phyloP scores from a whole-genome alignment of 2,797 vertebrate genomes.

The Xiphophorus birchmanni region DNA sequence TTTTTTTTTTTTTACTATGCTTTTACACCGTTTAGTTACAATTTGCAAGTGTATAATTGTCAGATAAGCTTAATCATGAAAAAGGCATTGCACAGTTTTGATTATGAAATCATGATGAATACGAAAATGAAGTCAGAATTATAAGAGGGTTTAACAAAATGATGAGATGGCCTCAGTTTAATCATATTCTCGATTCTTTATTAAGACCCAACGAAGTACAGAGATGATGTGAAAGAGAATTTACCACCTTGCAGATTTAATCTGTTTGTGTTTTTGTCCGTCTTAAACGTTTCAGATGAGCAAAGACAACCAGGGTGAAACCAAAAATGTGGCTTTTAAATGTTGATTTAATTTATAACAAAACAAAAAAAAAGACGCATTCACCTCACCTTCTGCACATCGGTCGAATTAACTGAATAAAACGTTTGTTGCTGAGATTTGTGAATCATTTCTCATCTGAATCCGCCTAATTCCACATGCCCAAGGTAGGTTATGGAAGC shows the following conservation, averaged over 20 bases:
- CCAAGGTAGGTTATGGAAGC: too few species aligned
- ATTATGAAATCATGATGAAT: not conserved
- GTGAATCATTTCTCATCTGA: conserved; percentile 29
- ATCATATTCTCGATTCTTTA: not conserved
- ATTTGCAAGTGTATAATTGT: not conserved
- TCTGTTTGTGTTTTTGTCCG: not conserved
- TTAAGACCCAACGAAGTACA: not conserved
- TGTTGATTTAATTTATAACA: not conserved
- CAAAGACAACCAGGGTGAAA: not conserved
- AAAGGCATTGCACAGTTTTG: not conserved
- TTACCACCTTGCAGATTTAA: too few species aligned
- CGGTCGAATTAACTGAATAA: not conserved
- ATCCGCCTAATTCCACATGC: conserved; percentile 50
- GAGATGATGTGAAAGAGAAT: not conserved
- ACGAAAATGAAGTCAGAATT: not conserved
- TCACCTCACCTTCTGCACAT: not conserved
- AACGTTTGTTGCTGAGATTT: not conserved
- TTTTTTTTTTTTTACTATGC: not conserved
- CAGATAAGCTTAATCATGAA: not conserved
- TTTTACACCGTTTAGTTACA: not conserved
- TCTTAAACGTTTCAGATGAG: not conserved
- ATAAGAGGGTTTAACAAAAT: too few species aligned
- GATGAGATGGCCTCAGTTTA: too few species aligned
- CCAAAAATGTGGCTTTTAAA: not conserved
- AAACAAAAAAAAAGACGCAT: not conserved